Base-by-base conservation (phyloP, 2,888 invertebrate species). In the Anthrax anthrax region DNA sequence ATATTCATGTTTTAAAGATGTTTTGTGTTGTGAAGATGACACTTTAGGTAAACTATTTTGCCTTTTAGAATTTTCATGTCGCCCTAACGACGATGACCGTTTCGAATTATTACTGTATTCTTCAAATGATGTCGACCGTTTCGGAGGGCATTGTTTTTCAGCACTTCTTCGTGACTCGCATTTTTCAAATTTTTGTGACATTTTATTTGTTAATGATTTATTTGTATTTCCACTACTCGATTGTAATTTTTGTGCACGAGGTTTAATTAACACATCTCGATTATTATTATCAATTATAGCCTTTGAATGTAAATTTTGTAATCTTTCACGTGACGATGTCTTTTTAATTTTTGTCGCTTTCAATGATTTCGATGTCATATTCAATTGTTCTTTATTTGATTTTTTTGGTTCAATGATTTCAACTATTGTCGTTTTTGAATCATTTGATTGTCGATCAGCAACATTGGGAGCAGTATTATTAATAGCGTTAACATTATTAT, bases 71-170 rank as follows among this genome's bases (percentile, higher is more conserved):
- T 60, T 64, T 47, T 64, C 63, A 43, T 57, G 58, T 17, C 64
- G 58, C 54, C 65, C 64, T 61, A 64, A 62, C 2, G 64, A 65
- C 2, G 59, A 55, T 1, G 61, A 58, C 8, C 63, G 56, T 2
- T 32, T 32, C 12, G 29, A 32, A 32, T 12, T 32, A 12, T 32
- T 32, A 12, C 29, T 12, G 9, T 27, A 27, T 12, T 32, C 29
- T 12, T 32, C 29, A 12, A 32, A 32, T 12, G 29, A 32, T 32
- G 29, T 32, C 12, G 29, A 32, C 1, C 29, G 3, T 32, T 32
- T 32, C 6, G 29, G 29, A 3, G 9, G 29, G 1, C 9, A 8
- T 32, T 32, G 29, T 12, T 32, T 32, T 32, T 32, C 29, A 12
- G 54, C 57, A 9, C 60, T 57, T 42, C 56, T 52, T 4, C 62